Evolutionary conservation across 2,113 vertebrate genomes (phyloP).

Genomic region (Protobothrops flavoviridis): DNA sequence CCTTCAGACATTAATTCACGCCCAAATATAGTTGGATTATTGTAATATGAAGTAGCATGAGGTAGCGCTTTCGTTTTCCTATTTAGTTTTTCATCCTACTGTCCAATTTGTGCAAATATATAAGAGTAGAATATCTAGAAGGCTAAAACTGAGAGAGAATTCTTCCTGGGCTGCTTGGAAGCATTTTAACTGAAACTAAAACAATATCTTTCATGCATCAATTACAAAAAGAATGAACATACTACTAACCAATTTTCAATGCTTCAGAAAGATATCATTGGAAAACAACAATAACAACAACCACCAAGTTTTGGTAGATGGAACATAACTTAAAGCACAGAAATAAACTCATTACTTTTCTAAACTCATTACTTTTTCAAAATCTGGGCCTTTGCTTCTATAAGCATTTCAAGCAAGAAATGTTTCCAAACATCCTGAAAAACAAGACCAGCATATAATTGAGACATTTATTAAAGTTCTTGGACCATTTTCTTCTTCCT

Average conservation of each 20-base stretch:
- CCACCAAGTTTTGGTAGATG: neutral
- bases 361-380: neutral
- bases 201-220: neutral
- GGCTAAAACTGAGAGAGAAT: neutral
- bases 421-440: neutral
- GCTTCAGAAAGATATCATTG: neutral
- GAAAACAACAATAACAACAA: neutral
- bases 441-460: slow-evolving; percentile 12
- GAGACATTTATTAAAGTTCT: slow-evolving; percentile 29
- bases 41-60: neutral
- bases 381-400: neutral
- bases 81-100: neutral
- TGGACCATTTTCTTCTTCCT: slow-evolving; percentile 4
- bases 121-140: neutral
- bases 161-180: neutral
- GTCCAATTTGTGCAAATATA: neutral
- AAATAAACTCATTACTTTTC: neutral
- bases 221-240: neutral
- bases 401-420: neutral
- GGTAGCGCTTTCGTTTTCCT: neutral
- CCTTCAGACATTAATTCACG: neutral
- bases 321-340: neutral
- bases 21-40: neutral
- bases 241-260: neutral
- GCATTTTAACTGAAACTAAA: neutral